Conservation (phyloP, 2,797 vertebrate genomes). For the Hybognathus amarus region DNA sequence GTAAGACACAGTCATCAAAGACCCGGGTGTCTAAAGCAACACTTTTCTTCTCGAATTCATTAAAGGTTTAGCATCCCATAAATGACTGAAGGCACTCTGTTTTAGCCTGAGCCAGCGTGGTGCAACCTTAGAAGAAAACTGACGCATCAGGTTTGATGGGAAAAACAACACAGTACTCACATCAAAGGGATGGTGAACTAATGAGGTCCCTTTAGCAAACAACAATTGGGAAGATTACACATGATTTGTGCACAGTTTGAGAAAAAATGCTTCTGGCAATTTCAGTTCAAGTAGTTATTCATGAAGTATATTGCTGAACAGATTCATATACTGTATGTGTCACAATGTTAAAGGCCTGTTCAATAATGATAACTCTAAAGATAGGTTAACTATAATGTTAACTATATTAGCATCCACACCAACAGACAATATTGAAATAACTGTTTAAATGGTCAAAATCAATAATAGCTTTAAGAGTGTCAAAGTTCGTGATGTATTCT, state of each 20-base stretch:
- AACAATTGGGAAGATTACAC: constrained; percentile 8
- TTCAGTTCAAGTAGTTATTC: background rate
- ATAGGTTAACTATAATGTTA: background rate
- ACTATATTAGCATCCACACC: background rate
- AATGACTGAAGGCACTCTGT: constrained; percentile 23
- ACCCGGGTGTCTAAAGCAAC: constrained; percentile 36
- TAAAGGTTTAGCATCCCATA: constrained; percentile 41
- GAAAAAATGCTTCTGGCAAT: background rate
- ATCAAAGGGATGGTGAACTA: constrained; percentile 28
- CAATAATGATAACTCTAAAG: background rate
- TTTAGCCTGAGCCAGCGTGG: constrained; percentile 6
- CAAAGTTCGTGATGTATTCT: no score
- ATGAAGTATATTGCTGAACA: background rate
- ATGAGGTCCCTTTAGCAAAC: constrained; percentile 31
- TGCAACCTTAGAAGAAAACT: constrained; percentile 1
- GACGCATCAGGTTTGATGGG: constrained; percentile 16
- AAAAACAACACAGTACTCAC: constrained; percentile 9
- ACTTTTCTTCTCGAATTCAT: constrained; percentile 37
- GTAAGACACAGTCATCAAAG: constrained; percentile 69
- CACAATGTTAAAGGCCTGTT: background rate
- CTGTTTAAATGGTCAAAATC: background rate
- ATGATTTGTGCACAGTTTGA: background rate
- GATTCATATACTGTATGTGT: background rate
- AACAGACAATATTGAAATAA: background rate
- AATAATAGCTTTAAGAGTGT: background rate